A percentile compares a stretch with the other conserved stretches of the same genome.
These are phyloP conservation scores for Eueides isabella DNA, from an alignment of 1,140 invertebrate species.

Conservation along the genomic window DNA sequence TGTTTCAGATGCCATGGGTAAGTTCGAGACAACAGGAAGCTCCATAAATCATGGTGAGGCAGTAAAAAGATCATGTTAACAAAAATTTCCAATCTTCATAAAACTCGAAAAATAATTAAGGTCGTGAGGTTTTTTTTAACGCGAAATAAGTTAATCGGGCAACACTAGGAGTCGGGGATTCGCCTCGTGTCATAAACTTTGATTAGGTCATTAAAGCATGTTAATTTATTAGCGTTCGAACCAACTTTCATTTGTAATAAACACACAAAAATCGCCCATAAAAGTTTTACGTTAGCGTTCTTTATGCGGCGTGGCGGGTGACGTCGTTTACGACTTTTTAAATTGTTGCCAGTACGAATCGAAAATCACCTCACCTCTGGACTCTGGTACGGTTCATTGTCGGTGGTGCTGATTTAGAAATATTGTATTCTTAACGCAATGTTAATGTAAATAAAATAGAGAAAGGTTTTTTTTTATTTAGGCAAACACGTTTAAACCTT, in stretches of 20 bases:
- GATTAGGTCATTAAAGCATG: conserved; percentile 81
- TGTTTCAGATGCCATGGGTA: conserved; percentile 86
- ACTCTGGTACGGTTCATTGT: conserved; percentile 31
- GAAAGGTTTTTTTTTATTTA: background rate
- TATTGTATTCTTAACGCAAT: conserved; percentile 6
- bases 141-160: conserved; percentile 76
- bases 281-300: conserved; percentile 49
- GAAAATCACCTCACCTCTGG: conserved; percentile 61
- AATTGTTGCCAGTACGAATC: conserved; percentile 56
- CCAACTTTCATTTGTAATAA: conserved; percentile 65
- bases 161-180: conserved; percentile 81
- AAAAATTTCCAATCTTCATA: conserved; percentile 81
- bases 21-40: conserved; percentile 69
- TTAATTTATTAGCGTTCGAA: conserved; percentile 79
- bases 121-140: conserved; percentile 54
- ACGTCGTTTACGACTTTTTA: conserved; percentile 55
- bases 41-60: conserved; percentile 64
- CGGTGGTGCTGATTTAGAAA: conserved; percentile 11
- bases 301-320: conserved; percentile 34
- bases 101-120: conserved; percentile 78
- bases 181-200: conserved; percentile 81
- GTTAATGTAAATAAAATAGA: background rate
- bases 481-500: background rate
- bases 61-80: conserved; percentile 70
- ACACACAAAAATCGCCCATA: conserved; percentile 63